Conservation (phyloP, 2,888 invertebrate species). For the Cordylochernes scorpioides region DNA sequence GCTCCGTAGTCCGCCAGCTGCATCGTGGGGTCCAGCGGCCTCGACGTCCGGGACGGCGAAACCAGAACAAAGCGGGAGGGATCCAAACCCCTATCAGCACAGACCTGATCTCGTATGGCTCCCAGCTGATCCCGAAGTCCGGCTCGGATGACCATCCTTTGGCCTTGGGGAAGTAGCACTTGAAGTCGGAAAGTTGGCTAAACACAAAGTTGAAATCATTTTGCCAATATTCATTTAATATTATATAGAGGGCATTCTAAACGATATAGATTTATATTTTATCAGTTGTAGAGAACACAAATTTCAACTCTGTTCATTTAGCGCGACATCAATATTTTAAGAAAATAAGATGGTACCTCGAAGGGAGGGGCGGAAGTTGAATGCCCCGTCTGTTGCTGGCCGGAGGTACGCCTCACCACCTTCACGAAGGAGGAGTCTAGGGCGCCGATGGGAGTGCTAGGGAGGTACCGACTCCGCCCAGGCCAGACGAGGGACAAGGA, state of each 20-base stretch:
- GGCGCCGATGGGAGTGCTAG: slow-evolving; percentile 41
- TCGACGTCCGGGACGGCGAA: slow-evolving; percentile 38
- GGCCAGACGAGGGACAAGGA: slow-evolving; percentile 35
- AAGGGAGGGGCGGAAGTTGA: too few species aligned
- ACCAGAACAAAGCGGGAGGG: slow-evolving; percentile 42
- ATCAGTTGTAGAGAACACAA: too few species aligned
- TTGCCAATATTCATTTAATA: slow-evolving; percentile 1
- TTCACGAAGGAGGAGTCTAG: too few species aligned
- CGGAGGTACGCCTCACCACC: too few species aligned
- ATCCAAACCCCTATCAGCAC: slow-evolving; percentile 46
- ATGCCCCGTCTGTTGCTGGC: not conserved
- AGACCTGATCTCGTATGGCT: slow-evolving; percentile 41
- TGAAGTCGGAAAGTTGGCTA: slow-evolving; percentile 24
- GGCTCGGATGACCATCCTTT: slow-evolving; percentile 45
- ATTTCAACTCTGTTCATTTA: not conserved
- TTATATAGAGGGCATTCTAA: not conserved
- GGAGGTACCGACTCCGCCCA: slow-evolving; percentile 38
- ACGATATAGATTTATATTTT: too few species aligned
- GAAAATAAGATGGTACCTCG: too few species aligned
- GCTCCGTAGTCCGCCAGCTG: slow-evolving; percentile 35
- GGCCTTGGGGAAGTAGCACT: slow-evolving; percentile 49
- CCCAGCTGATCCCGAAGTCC: slow-evolving; percentile 38
- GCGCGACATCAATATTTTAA: too few species aligned
- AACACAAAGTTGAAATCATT: slow-evolving; percentile 8
- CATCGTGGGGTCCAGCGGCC: slow-evolving; percentile 30